These are phyloP conservation scores for Drosophila navojoa DNA, from an alignment of 1,140 invertebrate species.

Conservation along the genomic window DNA sequence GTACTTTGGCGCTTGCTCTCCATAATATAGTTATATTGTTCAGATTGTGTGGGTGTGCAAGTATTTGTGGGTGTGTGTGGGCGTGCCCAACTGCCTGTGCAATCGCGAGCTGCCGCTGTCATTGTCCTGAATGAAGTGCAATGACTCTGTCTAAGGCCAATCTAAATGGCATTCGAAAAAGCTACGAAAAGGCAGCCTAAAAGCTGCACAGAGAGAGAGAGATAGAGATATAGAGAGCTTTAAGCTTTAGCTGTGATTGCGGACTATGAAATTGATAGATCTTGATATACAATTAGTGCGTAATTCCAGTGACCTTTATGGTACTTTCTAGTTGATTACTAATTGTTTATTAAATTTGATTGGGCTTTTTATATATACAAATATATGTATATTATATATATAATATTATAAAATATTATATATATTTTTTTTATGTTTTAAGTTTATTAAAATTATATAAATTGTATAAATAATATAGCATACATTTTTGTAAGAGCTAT, in stretches of 20 bases:
- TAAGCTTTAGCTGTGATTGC: conserved; percentile 36
- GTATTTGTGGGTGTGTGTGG: conserved; percentile 3
- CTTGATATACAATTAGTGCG: too few relatives aligned
- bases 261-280: too few relatives aligned
- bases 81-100: conserved; percentile 10
- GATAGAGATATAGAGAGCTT: conserved; percentile 9
- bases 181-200: background rate
- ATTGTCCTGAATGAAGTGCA: conserved; percentile 67
- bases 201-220: background rate
- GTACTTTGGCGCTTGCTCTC: conserved; percentile 1
- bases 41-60: background rate
- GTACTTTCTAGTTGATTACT: too few relatives aligned
- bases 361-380: too few relatives aligned
- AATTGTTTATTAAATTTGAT: too few relatives aligned
- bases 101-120: conserved; percentile 32
- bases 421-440: too few relatives aligned
- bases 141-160: conserved; percentile 58
- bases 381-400: too few relatives aligned
- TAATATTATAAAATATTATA: too few relatives aligned
- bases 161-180: conserved; percentile 34
- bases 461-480: background rate
- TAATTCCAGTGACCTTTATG: too few relatives aligned
- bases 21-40: background rate
- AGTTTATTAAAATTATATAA: background rate
- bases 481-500: background rate